Base-by-base conservation (phyloP, 2,888 invertebrate species). In the Chymomyza caudatula region DNA sequence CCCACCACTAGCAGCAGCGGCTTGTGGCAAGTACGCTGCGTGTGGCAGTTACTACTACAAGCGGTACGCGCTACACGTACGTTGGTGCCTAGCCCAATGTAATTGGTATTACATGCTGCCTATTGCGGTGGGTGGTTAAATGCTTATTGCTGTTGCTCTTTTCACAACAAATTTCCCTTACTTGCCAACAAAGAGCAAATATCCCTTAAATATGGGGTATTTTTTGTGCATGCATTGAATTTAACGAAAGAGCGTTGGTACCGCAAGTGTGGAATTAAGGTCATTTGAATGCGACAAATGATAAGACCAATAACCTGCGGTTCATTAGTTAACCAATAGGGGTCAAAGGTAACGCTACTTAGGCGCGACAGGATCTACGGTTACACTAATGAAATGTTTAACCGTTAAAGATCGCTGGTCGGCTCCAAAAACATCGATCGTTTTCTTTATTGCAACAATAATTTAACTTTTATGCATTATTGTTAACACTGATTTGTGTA, bases 31-130 rank as follows among this genome's bases (percentile, higher is more conserved):
- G n/a, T n/a, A n/a, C n/a, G n/a, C n/a, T n/a, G n/a, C n/a, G n/a
- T n/a, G n/a, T n/a, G n/a, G n/a, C n/a, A n/a, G n/a, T n/a, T n/a
- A n/a, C n/a, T n/a, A n/a, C n/a, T n/a, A 44, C 57, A 23, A 13
- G 47, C 5, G 17, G 8, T 4, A 43, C 29, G 56, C 37, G 20
- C 0, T 19, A 11, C n/a, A 43, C 2, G n/a, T n/a, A 49, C 25
- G 23, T 25, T 20, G 42, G 51, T 44, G 78, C 74, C 78, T 75
- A 75, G 65, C 84, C 75, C 81, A 80, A 80, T 78, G 70, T 84
- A 80, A 80, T 80, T 78, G 77, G 73, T 77, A 77, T 82, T 79
- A 82, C 78, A 75, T 72, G 75, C 67, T 67, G 60, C 63, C 55
- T 15, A 65, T 58, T 25, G 20, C 29, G 22, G 43, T 22, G 55